Evolutionary conservation across 2,888 invertebrate genomes (phyloP).

Genomic region (Apamea monoglypha): DNA sequence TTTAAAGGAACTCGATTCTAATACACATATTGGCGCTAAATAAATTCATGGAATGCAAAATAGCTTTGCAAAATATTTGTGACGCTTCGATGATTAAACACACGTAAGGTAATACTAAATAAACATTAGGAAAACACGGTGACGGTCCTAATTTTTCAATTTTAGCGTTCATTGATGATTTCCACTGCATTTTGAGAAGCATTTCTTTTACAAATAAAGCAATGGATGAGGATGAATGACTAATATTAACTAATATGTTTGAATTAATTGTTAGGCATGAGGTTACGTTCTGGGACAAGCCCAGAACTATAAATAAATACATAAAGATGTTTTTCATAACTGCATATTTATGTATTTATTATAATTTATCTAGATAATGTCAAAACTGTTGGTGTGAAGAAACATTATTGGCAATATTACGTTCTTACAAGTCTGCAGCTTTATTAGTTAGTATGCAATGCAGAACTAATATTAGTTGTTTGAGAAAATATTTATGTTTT

Average conservation of each 20-base stretch:
- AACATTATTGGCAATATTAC: conserved; percentile 2
- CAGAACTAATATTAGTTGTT: conserved; percentile 1
- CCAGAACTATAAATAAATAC: neutral
- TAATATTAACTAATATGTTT: neutral
- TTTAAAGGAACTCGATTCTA: conserved; percentile 4
- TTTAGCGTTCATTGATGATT: neutral
- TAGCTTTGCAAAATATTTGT: conserved; percentile 18
- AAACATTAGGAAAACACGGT: neutral
- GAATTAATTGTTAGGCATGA: conserved; percentile 7
- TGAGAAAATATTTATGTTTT: conserved; percentile 22
- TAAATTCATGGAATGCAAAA: neutral
- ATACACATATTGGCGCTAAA: conserved; percentile 3
- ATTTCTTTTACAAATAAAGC: neutral
- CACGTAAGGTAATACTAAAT: neutral
- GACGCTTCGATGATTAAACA: conserved; percentile 1
- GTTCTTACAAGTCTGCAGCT: neutral
- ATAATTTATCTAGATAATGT: neutral
- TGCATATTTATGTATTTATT: neutral
- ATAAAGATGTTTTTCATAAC: neutral
- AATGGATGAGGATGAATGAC: neutral
- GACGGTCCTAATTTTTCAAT: neutral
- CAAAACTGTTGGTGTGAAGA: neutral
- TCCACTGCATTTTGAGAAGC: neutral
- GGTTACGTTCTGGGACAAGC: conserved; percentile 8
- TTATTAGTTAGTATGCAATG: conserved; percentile 18